Conservation (phyloP, 2,888 invertebrate species). For the Atrina japonica region DNA sequence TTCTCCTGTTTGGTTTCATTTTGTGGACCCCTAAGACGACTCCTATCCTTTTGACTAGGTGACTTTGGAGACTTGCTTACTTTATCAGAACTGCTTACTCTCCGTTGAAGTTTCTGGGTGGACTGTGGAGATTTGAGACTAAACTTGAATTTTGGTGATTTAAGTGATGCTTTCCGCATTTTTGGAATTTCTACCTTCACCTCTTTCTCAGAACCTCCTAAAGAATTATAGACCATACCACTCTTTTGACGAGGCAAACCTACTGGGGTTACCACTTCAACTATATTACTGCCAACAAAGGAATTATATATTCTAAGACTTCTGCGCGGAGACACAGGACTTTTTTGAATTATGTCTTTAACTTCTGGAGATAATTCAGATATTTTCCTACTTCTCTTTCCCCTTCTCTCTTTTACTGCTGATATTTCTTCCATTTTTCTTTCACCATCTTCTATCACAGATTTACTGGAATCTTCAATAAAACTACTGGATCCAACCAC, state of each 20-base stretch:
- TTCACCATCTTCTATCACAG: background rate
- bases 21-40: too few species aligned
- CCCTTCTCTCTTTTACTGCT: constrained; percentile 25
- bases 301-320: constrained; percentile 28
- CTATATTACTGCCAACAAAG: background rate
- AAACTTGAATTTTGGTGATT: constrained; percentile 16
- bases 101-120: constrained; percentile 3
- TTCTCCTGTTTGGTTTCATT: too few species aligned
- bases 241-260: background rate
- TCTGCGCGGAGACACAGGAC: constrained; percentile 7
- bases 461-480: background rate
- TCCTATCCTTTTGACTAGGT: background rate
- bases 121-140: constrained; percentile 25
- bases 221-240: constrained; percentile 16
- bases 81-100: background rate
- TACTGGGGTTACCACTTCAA: constrained; percentile 14
- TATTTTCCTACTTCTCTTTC: constrained; percentile 27
- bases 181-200: constrained; percentile 20
- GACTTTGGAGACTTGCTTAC: background rate
- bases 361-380: constrained; percentile 4
- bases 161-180: background rate
- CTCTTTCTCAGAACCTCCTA: constrained; percentile 14
- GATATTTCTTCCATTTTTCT: constrained; percentile 4
- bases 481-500: background rate
- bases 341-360: constrained; percentile 1